Evolutionary conservation across 2,797 vertebrate genomes (phyloP).

Genomic region (Malurus splendens): DNA sequence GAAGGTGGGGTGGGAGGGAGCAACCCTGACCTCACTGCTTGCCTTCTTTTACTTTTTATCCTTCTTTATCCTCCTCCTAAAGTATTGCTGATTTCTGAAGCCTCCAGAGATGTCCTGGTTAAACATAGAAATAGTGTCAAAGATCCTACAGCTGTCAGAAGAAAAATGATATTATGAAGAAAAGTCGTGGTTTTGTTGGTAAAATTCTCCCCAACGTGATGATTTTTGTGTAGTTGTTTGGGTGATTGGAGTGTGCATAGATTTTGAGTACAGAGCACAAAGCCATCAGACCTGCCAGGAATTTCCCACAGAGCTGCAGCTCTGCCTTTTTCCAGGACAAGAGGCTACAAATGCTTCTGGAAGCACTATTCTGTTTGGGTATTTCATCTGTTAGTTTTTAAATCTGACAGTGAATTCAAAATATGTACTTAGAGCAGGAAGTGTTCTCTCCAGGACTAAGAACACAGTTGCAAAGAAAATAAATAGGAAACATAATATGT

Average conservation of each 20-base stretch:
- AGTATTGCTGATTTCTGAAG: background rate
- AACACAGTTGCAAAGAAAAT: background rate
- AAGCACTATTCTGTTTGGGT: background rate
- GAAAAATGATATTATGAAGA: background rate
- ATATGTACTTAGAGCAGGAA: background rate
- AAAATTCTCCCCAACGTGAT: background rate
- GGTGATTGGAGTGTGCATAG: background rate
- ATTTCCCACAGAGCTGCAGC: background rate
- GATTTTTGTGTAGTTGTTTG: background rate
- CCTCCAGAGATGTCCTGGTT: background rate
- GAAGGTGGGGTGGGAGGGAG: fast-evolving
- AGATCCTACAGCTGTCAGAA: background rate
- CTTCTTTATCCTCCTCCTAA: background rate
- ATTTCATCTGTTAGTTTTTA: conserved; percentile 8
- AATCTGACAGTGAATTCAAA: background rate
- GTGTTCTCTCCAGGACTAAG: background rate
- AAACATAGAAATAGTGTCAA: background rate
- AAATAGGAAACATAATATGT: background rate
- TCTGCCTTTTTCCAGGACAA: background rate
- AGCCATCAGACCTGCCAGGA: background rate
- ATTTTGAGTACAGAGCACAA: background rate
- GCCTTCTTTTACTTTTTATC: too few relatives aligned
- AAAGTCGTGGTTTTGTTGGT: background rate
- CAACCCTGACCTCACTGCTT: background rate
- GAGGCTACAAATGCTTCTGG: background rate